Base-by-base conservation (phyloP, 2,113 vertebrate species). In the Sarotherodon lohbergeri region DNA sequence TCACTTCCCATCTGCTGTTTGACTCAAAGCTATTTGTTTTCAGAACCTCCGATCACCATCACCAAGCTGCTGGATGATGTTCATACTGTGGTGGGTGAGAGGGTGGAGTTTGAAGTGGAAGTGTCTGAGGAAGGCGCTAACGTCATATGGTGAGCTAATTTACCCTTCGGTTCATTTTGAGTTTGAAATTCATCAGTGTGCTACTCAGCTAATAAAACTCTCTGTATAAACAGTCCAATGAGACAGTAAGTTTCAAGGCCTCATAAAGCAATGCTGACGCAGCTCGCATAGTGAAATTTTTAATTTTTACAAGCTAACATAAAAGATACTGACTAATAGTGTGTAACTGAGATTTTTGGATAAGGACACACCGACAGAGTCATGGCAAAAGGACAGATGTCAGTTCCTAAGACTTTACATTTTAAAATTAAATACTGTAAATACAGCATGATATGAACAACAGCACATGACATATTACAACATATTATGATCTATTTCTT, bases 111-210 rank as follows among this genome's bases (percentile, higher is more conserved):
- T 88, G 94, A 96, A 73, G 97, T 98, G 27, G 98, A 98, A 57
- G 98, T 99, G 55, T 98, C 98, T 0, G 98, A 99, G 78, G 98
- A 99, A 10, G 97, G 97, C 9, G 98, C 97, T 19, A 96, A 93
- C 8, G 97, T 98, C 86, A 97, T 95, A 95, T 99, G 98, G 98
- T 98, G 86, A 83, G 85, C 19, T 6, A 7, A 27, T 13, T 5
- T 4, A 9, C 41, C 50, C 29, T 32, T 11, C 6, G 12, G 61
- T 19, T 66, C 29, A 48, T 32, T 12, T 34, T 22, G 43, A 82
- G n/a, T 34, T 29, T 3, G n/a, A 43, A 57, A 59, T 29, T 34
- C 80, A 82, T 82, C 43, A 34, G 19, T 48, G 16, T 32, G 24
- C 24, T 76, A 50, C 24, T 17, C 80, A 59, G 36, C 55, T 27